These are phyloP conservation scores for Molorchus minor DNA, from an alignment of 2,888 invertebrate genomes.

Conservation along the genomic window DNA sequence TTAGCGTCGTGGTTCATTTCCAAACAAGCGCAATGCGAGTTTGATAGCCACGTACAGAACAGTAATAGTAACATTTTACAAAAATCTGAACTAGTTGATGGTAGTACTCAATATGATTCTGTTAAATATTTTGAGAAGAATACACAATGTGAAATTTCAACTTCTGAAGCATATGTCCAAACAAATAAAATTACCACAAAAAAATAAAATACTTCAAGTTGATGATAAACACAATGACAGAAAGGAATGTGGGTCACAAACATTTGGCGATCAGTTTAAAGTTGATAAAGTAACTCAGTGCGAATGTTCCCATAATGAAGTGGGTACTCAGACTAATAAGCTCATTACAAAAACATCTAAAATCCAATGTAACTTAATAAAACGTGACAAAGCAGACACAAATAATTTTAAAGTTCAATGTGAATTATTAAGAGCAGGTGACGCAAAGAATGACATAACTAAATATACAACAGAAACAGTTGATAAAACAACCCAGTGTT, in stretches of 20 bases:
- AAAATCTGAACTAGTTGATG: neutral
- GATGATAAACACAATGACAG: too few relatives aligned
- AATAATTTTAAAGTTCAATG: neutral
- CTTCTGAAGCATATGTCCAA: neutral
- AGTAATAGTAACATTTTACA: neutral
- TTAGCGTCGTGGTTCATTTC: slow-evolving; percentile 21
- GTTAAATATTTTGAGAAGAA: neutral
- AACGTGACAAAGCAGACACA: too few relatives aligned
- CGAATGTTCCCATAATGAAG: too few relatives aligned
- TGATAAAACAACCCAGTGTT: neutral
- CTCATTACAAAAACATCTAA: neutral
- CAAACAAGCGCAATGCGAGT: slow-evolving; percentile 10
- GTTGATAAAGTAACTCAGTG: too few relatives aligned
- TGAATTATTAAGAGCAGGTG: neutral
- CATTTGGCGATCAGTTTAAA: too few relatives aligned
- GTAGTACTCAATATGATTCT: neutral
- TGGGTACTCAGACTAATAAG: too few relatives aligned
- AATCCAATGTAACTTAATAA: neutral
- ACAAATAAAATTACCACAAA: neutral
- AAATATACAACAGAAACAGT: too few relatives aligned
- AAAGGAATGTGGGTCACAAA: too few relatives aligned
- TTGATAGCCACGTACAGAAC: neutral
- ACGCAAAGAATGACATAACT: too few relatives aligned
- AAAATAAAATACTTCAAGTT: too few relatives aligned
- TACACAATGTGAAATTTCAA: neutral